A percentile compares a stretch with the other conserved stretches of the same genome.
These are phyloP conservation scores for Lepus oiostolus DNA, from an alignment of 2,797 vertebrate genomes.

Conservation along the genomic window DNA sequence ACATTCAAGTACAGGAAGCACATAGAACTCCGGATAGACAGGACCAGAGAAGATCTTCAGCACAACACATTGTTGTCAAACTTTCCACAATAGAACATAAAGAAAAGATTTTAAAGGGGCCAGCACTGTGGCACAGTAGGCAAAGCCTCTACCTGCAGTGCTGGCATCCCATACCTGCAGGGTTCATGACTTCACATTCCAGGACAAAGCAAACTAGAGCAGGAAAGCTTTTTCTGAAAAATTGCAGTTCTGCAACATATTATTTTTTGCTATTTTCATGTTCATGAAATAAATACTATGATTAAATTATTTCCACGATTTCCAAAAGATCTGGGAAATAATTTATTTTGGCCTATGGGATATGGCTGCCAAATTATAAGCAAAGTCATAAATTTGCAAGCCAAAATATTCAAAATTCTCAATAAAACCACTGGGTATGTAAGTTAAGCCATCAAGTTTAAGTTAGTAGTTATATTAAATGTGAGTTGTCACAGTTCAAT, in stretches of 20 bases:
- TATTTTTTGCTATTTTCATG: constrained; percentile 22
- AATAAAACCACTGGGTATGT: not conserved
- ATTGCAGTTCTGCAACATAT: not conserved
- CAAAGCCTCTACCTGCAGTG: too few relatives aligned
- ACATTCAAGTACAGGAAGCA: too few relatives aligned
- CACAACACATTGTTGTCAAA: too few relatives aligned
- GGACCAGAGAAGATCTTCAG: too few relatives aligned
- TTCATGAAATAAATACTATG: not conserved
- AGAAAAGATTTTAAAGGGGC: too few relatives aligned
- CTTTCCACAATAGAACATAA: too few relatives aligned
- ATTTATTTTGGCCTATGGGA: constrained; percentile 38
- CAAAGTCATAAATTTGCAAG: constrained; percentile 16
- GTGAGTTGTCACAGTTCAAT: constrained; percentile 14
- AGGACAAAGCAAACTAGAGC: not conserved
- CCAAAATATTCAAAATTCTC: not conserved
- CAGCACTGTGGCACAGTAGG: too few relatives aligned
- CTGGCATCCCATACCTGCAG: too few relatives aligned
- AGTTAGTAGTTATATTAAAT: constrained; percentile 34
- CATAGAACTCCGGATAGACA: too few relatives aligned
- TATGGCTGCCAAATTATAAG: constrained; percentile 2
- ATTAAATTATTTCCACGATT: constrained; percentile 42
- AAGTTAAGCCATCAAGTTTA: not conserved
- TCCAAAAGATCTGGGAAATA: not conserved
- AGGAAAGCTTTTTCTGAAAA: not conserved
- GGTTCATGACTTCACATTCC: not conserved